phyloP scores from a whole-genome alignment of 2,797 vertebrate genomes.

The Micrastur ruficollis region DNA sequence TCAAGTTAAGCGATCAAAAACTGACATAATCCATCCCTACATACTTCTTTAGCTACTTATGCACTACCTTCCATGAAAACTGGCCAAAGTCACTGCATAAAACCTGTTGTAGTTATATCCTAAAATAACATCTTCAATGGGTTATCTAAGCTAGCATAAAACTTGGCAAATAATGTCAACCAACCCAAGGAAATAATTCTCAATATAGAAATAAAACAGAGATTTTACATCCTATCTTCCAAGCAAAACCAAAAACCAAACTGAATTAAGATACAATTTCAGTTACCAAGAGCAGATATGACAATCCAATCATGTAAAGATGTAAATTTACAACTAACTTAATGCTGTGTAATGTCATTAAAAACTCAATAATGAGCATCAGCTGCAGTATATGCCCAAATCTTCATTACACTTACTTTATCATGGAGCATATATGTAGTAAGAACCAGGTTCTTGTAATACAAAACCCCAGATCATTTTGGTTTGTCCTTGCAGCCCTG shows the following conservation, averaged over 20 bases:
- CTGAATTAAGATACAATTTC: neutral
- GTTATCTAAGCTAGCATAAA: neutral
- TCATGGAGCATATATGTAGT: neutral
- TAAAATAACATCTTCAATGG: neutral
- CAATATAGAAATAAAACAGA: neutral
- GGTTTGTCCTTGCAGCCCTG: neutral
- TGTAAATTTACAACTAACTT: neutral
- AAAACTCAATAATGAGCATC: neutral
- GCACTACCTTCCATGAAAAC: neutral
- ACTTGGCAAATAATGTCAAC: neutral
- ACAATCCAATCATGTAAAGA: neutral
- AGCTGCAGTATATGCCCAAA: neutral
- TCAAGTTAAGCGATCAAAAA: neutral
- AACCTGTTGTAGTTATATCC: neutral
- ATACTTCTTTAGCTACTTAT: neutral
- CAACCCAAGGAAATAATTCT: neutral
- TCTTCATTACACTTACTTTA: neutral
- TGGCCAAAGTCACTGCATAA: neutral
- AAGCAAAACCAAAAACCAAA: neutral
- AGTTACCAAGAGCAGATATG: neutral
- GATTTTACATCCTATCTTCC: neutral
- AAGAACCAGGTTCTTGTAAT: neutral
- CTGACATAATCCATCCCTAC: neutral
- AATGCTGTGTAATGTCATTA: neutral
- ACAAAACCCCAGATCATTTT: fast-evolving